Conservation (phyloP, 2,888 invertebrate species). For the Cosmorhoe ocellata region DNA sequence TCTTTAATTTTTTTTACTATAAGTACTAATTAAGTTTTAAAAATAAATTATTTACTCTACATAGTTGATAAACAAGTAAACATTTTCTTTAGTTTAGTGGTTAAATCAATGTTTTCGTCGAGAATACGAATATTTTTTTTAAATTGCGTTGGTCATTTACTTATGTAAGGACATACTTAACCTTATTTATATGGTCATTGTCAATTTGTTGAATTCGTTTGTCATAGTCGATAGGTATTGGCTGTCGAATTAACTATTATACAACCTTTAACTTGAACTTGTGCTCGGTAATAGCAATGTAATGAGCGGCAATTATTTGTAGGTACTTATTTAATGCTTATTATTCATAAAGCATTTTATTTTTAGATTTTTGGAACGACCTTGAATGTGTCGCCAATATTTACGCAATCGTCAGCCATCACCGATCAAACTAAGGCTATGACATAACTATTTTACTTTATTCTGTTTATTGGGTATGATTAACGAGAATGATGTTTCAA, state of each 20-base stretch:
- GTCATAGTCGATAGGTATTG: too few species aligned
- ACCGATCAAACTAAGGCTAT: conserved; percentile 49
- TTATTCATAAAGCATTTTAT: conserved; percentile 18
- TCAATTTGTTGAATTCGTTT: too few species aligned
- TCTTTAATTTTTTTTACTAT: not conserved
- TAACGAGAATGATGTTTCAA: conserved; percentile 1
- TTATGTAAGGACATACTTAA: too few species aligned
- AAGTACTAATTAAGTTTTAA: too few species aligned
- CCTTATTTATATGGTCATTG: too few species aligned
- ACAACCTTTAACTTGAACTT: not conserved
- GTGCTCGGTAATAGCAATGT: too few species aligned
- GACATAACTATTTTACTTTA: conserved; percentile 45
- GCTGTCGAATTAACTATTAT: not conserved
- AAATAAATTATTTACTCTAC: too few species aligned
- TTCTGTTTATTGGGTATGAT: conserved; percentile 10
- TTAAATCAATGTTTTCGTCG: conserved; percentile 29
- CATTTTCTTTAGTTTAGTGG: conserved; percentile 28
- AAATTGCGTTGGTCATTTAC: too few species aligned
- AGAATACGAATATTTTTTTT: too few species aligned
- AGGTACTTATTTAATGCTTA: not conserved
- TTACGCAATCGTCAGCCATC: conserved; percentile 50
- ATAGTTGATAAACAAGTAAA: not conserved
- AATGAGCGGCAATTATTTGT: too few species aligned
- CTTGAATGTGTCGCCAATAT: conserved; percentile 64
- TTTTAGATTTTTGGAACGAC: conserved; percentile 53